A percentile compares a stretch with the other conserved stretches of the same genome.
Evolutionary conservation across 2,113 vertebrate genomes (phyloP).

Genomic region (Daubentonia madagascariensis): DNA sequence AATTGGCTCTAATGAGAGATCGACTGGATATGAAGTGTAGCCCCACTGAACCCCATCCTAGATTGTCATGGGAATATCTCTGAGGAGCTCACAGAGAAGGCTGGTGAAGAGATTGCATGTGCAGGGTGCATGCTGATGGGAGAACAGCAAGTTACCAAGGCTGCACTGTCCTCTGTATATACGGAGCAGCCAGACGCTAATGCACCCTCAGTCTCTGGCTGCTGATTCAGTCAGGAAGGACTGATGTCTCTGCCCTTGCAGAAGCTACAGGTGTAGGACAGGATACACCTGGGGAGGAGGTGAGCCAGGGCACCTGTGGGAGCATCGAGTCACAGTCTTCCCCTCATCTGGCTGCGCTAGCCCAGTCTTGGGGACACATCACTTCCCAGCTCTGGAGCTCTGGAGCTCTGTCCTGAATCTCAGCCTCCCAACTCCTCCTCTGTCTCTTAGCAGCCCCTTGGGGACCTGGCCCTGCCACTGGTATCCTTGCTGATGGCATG

Average conservation of each 20-base stretch:
- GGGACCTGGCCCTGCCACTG: background rate
- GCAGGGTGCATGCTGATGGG: rapidly evolving
- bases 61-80: background rate
- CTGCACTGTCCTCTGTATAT: background rate
- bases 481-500: background rate
- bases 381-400: background rate
- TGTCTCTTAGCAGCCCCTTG: background rate
- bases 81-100: background rate
- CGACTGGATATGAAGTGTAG: background rate
- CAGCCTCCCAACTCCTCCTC: background rate
- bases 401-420: background rate
- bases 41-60: background rate
- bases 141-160: background rate
- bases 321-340: background rate
- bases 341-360: background rate
- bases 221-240: background rate
- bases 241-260: background rate
- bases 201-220: background rate
- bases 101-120: background rate
- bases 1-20: slow-evolving; percentile 47
- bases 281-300: background rate
- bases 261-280: background rate
- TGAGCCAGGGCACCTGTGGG: background rate
- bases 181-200: background rate
- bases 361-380: no score